Conservation (phyloP, 2,888 invertebrate species). For the Hedya salicella region DNA sequence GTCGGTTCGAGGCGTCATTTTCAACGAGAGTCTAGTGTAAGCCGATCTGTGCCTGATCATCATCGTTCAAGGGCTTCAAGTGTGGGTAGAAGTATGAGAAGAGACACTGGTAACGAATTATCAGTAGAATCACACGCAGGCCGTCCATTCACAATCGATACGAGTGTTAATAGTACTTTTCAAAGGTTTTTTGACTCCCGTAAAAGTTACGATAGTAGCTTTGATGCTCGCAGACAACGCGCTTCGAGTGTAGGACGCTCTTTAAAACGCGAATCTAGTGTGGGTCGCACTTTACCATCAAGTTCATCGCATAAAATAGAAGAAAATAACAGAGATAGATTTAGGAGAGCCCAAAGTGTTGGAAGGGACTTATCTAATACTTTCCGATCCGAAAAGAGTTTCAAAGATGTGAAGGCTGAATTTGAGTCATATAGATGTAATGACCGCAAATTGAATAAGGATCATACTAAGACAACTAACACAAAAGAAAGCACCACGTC, state of each 20-base stretch:
- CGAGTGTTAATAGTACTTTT: conserved; percentile 71
- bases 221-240: conserved; percentile 65
- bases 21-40: conserved; percentile 58
- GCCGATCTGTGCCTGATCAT: conserved; percentile 48
- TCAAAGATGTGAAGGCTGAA: conserved; percentile 73
- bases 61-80: conserved; percentile 52
- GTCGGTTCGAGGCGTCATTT: conserved; percentile 44
- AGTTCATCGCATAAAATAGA: not conserved
- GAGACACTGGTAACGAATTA: conserved; percentile 51
- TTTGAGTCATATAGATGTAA: conserved; percentile 62
- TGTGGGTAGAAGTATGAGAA: conserved; percentile 47
- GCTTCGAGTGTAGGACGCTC: conserved; percentile 74
- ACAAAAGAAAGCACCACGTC: conserved; percentile 19
- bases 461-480: conserved; percentile 23
- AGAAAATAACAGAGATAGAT: conserved; percentile 49
- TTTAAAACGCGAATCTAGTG: conserved; percentile 48
- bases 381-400: conserved; percentile 54
- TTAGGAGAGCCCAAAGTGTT: conserved; percentile 69
- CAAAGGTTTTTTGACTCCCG: conserved; percentile 57
- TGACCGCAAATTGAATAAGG: conserved; percentile 40
- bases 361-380: conserved; percentile 53
- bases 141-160: conserved; percentile 71
- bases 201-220: conserved; percentile 51
- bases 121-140: conserved; percentile 61
- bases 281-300: conserved; percentile 15